Conservation (phyloP, 2,113 vertebrate species). For the Epinephelus fuscoguttatus region DNA sequence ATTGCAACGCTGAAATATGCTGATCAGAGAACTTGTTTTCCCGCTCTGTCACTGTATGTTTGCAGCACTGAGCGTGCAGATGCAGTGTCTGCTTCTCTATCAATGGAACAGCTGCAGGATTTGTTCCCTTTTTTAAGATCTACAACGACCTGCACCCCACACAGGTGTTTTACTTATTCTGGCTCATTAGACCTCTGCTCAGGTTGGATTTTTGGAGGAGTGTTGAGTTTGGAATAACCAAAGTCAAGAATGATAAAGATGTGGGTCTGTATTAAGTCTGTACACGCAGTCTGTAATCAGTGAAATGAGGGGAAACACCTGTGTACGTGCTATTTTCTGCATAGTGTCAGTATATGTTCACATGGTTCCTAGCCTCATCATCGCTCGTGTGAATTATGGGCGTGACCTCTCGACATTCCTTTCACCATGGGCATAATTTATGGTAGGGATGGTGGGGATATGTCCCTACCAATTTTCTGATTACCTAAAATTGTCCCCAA, state of each 20-base stretch:
- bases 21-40: slow-evolving; percentile 11
- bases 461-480: too few relatives aligned
- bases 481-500: too few relatives aligned
- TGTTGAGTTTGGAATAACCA: background rate
- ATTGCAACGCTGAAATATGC: background rate
- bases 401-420: too few relatives aligned
- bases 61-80: background rate
- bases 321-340: background rate
- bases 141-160: slow-evolving; percentile 1
- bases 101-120: slow-evolving; percentile 29
- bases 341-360: background rate
- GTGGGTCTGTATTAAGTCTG: background rate
- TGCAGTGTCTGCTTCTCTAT: background rate
- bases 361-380: too few relatives aligned
- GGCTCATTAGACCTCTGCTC: background rate
- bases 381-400: too few relatives aligned
- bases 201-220: background rate
- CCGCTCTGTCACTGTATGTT: background rate
- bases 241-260: background rate
- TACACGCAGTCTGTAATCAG: background rate
- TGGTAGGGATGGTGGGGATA: too few relatives aligned
- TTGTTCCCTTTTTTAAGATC: slow-evolving; percentile 9
- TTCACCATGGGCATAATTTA: too few relatives aligned
- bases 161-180: background rate
- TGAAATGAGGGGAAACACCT: background rate